Conservation (phyloP, 2,888 invertebrate species). For the Gandaritis pyraliata region DNA sequence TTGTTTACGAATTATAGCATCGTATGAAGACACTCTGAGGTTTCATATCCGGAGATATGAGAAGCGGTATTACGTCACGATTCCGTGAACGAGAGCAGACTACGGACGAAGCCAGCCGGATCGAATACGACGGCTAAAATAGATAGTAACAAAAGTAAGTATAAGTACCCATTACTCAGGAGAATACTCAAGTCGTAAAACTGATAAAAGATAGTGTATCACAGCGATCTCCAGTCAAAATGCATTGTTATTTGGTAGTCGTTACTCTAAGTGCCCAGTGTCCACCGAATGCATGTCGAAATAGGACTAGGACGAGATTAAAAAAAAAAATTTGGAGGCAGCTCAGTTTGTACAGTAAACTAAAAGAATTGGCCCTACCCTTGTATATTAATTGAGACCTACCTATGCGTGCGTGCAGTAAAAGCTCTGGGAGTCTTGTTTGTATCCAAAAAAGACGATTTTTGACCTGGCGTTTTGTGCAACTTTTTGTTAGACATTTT, state of each 20-base stretch:
- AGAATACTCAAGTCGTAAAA: constrained; percentile 45
- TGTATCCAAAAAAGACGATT: constrained; percentile 31
- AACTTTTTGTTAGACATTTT: constrained; percentile 27
- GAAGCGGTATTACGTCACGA: constrained; percentile 43
- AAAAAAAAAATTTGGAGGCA: constrained; percentile 21
- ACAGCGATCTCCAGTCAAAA: constrained; percentile 40
- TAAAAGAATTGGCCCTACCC: constrained; percentile 22
- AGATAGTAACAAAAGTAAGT: constrained; percentile 59
- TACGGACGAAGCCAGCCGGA: constrained; percentile 46
- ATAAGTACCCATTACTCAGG: constrained; percentile 50
- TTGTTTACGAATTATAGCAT: constrained; percentile 50
- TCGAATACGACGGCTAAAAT: constrained; percentile 60
- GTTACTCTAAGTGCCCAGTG: background rate
- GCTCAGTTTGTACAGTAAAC: constrained; percentile 23
- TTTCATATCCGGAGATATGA: constrained; percentile 38
- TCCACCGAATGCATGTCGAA: constrained; percentile 25
- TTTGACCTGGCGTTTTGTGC: constrained; percentile 22
- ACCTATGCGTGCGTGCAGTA: constrained; percentile 1
- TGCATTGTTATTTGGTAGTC: constrained; percentile 17
- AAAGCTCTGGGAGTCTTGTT: background rate
- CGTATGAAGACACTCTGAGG: constrained; percentile 45
- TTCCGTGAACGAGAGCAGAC: constrained; percentile 56
- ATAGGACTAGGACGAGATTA: constrained; percentile 32
- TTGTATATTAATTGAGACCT: constrained; percentile 25
- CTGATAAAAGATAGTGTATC: constrained; percentile 49